phyloP scores from a whole-genome alignment of 2,888 invertebrate species.

The Pseudoips prasinana region DNA sequence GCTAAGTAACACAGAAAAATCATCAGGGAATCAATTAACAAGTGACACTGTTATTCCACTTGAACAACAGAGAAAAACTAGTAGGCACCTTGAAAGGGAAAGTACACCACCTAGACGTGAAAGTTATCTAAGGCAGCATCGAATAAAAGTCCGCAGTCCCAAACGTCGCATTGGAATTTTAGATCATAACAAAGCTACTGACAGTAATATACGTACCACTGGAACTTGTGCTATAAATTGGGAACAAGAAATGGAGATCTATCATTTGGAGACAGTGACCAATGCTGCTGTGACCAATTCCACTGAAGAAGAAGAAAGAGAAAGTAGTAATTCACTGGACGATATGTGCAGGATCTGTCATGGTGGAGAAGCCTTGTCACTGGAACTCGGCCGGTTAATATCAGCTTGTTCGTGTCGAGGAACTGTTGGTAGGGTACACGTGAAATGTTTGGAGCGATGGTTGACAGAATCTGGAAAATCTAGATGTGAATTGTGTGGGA shows the following conservation, averaged over 20 bases:
- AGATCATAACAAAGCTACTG: slow-evolving; percentile 35
- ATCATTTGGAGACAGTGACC: slow-evolving; percentile 21
- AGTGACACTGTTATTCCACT: slow-evolving; percentile 7
- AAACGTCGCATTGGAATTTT: slow-evolving; percentile 42
- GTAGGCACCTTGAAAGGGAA: slow-evolving; percentile 27
- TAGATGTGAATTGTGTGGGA: slow-evolving; percentile 88
- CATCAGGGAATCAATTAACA: slow-evolving; percentile 10
- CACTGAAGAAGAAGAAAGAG: slow-evolving; percentile 40
- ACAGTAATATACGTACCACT: slow-evolving; percentile 24
- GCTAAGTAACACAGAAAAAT: slow-evolving; percentile 12
- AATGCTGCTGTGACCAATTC: slow-evolving; percentile 22
- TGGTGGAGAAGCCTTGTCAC: slow-evolving; percentile 54
- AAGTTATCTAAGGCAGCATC: slow-evolving; percentile 52
- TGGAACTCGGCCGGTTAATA: slow-evolving; percentile 61
- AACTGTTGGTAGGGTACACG: slow-evolving; percentile 87
- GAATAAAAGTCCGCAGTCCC: slow-evolving; percentile 66
- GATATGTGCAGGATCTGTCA: slow-evolving; percentile 77
- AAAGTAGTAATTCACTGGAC: slow-evolving; percentile 56
- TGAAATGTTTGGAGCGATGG: slow-evolving; percentile 89
- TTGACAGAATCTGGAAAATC: slow-evolving; percentile 87
- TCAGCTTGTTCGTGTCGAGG: slow-evolving; percentile 80
- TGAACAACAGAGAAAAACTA: slow-evolving; percentile 22
- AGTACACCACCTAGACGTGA: slow-evolving; percentile 40
- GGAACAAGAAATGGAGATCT: slow-evolving; percentile 39
- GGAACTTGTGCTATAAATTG: slow-evolving; percentile 47